Base-by-base conservation (phyloP, 2,797 vertebrate genomes). In the Rachycentron canadum region DNA sequence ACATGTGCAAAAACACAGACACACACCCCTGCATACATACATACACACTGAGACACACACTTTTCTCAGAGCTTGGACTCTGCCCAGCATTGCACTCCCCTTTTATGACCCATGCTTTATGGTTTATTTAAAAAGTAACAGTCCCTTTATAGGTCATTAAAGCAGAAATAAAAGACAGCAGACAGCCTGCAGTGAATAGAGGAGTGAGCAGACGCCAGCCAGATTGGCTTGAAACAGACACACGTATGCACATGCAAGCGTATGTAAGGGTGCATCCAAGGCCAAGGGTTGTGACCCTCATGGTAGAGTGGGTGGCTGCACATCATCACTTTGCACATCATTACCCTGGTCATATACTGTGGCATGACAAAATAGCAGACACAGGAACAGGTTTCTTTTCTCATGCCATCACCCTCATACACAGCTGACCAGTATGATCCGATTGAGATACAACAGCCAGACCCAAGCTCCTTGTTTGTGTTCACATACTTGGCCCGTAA, bases 51-150 rank as follows among this genome's bases (percentile, higher is more conserved):
- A 78, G 69, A 76, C 77, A 72, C 69, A 69, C 83, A 73, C 69
- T 63, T 78, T 81, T 89, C 81, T 83, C 86, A 69, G 82, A 71
- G 80, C 72, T 90, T 95, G 94, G 93, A 92, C 90, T 78, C 81
- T 81, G 90, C 88, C 93, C 94, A 94, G 91, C 76, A 72, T 78
- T 91, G 92, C 90, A 88, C 92, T 94, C 89, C 87, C 84, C 85
- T 93, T 95, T 95, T 94, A 94, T 90, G 92, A 91, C 87, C 89
- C 89, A 76, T 91, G 87, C 90, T 95, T 95, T 94, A 95, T 95
- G 92, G 94, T 93, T 94, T 95, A 95, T 94, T 95, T 94, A 94
- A 95, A 95, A 94, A 94, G 92, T 94, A 95, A 95, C 92, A 92
- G 93, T 92, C 92, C 90, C 92, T 95, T 95, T 95, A 95, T 95